Evolutionary conservation across 2,113 vertebrate species (phyloP).

Genomic region (Progne subis): DNA sequence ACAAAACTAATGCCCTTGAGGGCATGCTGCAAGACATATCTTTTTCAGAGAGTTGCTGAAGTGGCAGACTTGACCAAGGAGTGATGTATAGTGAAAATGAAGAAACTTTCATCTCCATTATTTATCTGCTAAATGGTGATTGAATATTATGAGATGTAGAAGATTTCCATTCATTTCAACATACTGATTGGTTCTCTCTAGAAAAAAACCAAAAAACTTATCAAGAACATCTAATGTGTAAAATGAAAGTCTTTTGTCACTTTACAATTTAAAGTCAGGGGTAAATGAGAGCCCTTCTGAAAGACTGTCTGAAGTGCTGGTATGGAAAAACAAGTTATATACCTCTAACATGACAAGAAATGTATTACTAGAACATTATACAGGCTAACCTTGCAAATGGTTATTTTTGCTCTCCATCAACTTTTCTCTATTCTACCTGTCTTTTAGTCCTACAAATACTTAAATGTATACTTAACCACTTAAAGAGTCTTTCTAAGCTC

Average conservation of each 20-base stretch:
- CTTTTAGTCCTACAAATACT: neutral
- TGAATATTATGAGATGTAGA: neutral
- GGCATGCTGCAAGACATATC: neutral
- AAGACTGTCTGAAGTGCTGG: neutral
- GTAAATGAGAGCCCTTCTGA: neutral
- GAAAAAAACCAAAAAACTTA: neutral
- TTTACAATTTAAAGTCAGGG: neutral
- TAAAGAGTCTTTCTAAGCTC: neutral
- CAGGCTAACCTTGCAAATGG: neutral
- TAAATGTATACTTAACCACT: neutral
- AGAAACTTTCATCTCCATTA: conserved; percentile 28
- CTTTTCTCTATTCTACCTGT: neutral
- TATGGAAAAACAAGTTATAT: neutral
- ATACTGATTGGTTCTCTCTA: neutral
- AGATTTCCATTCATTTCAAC: neutral
- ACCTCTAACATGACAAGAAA: neutral
- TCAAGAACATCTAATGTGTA: neutral
- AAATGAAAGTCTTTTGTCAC: neutral
- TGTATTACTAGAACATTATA: neutral
- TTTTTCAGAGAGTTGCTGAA: conserved; percentile 44
- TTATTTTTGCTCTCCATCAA: neutral
- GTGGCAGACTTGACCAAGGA: neutral
- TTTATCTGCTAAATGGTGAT: conserved; percentile 25
- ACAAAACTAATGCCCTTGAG: conserved; percentile 17
- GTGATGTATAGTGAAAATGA: neutral